These are phyloP conservation scores for Gnathochromis pfefferi DNA, from an alignment of 2,113 vertebrate species.

Conservation along the genomic window DNA sequence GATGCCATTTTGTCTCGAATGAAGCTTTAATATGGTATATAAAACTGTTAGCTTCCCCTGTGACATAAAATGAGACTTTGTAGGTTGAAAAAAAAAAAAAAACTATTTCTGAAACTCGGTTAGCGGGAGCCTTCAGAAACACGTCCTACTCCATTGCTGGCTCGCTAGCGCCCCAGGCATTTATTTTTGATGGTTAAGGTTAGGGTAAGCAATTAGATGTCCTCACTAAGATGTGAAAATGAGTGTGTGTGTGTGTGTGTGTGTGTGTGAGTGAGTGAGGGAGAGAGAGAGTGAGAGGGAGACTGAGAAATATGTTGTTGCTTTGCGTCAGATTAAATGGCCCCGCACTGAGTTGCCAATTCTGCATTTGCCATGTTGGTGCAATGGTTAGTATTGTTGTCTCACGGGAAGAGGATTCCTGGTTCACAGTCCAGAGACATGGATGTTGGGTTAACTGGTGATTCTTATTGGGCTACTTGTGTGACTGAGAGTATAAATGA, in stretches of 20 bases:
- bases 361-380: neutral
- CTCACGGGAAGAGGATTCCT: neutral
- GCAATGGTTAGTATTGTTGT: neutral
- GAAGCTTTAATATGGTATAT: neutral
- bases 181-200: neutral
- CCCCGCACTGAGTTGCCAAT: neutral
- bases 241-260: neutral
- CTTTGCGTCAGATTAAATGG: neutral
- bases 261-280: fast-evolving
- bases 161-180: neutral
- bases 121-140: neutral
- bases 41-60: neutral
- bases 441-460: neutral
- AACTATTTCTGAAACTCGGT: neutral
- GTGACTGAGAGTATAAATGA: neutral
- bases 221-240: neutral
- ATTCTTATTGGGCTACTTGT: neutral
- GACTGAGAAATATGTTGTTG: neutral
- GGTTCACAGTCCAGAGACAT: neutral
- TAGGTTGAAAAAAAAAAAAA: neutral
- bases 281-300: neutral
- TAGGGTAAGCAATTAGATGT: neutral
- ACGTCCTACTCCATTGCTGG: neutral
- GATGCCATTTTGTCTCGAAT: neutral
- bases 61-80: neutral